Evolutionary conservation across 1,140 invertebrate species (phyloP), one percentile per base, ranked within the genome.

Genomic region (Drosophila orosa): DNA sequence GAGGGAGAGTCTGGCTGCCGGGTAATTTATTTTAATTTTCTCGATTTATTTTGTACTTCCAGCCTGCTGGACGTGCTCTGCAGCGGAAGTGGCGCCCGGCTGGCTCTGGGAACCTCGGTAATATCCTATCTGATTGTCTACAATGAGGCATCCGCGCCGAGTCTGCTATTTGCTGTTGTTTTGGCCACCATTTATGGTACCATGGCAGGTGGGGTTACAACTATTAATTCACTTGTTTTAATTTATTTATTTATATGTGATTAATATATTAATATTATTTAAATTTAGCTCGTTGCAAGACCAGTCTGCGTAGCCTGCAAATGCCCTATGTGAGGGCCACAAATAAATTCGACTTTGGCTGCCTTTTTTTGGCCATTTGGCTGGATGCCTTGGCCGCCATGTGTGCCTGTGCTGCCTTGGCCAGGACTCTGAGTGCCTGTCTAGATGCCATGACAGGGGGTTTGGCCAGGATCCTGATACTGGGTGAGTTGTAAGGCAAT

Each of bases 361-460:
- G 90, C 50, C 77, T 92, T 5, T 95, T 95, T 76, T 92, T 94
- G 84, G 92, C 93, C 37, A 93, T 93, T 75, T 95, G 95, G 95
- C 92, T 95, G 91, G 93, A 93, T 58, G 93, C 95, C 22, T 87
- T 95, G 33, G 93, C 94, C 0, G 93, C 94, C 66, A 83, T 95
- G 78, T 93, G 94, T 57, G 94, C 94, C n/a, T 94, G 94, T 48
- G 94, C 94, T 1, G 93, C 94, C 0, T 94, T 94, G 68, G 94
- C 94, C 3, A 92, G 95, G 48, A 93, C 95, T 0, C 92, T 95
- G 17, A 95, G 94, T 57, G 94, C 94, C 7, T 95, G 95, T 8
- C 92, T 95, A 27, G 95, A 95, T 90, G 94, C 94, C 67, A 94
- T 95, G 60, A 95, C 93, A 12, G 94, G 93, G 5, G 94, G 94